phyloP scores from a whole-genome alignment of 2,797 vertebrate genomes.

The Tympanoctomys barrerae region DNA sequence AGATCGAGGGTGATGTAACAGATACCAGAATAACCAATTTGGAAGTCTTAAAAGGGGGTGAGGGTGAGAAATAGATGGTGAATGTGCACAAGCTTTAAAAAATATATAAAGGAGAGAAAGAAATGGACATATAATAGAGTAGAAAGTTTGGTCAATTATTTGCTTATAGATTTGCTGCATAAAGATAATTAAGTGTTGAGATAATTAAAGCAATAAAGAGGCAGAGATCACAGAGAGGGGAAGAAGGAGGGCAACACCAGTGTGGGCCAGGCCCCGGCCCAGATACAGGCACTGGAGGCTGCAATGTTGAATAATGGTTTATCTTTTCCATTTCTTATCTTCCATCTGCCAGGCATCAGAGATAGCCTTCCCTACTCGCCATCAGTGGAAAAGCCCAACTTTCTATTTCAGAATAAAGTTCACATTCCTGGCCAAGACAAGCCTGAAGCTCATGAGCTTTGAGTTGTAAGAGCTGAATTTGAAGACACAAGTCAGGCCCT shows the following conservation, averaged over 20 bases:
- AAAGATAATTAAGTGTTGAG: background rate
- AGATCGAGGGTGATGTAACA: background rate
- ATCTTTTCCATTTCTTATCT: background rate
- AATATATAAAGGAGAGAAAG: background rate
- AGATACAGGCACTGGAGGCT: background rate
- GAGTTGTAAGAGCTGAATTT: background rate
- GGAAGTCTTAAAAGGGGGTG: background rate
- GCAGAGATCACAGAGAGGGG: background rate
- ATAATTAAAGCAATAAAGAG: background rate
- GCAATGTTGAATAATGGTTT: background rate
- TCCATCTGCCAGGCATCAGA: background rate
- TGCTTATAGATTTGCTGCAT: background rate
- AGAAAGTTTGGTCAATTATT: background rate
- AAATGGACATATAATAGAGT: background rate
- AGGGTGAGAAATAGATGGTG: background rate
- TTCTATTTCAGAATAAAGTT: constrained; percentile 3
- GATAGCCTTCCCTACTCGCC: background rate
- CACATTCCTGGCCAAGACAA: background rate
- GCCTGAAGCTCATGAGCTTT: background rate
- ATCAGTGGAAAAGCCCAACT: background rate
- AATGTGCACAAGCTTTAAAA: background rate
- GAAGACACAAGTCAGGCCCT: background rate
- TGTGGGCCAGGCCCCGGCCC: background rate
- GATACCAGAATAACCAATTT: background rate
- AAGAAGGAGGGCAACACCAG: background rate